Evolutionary conservation across 92 coral and sea anemone genomes (phyloP).

Genomic region (Phenganax stokvisi): DNA sequence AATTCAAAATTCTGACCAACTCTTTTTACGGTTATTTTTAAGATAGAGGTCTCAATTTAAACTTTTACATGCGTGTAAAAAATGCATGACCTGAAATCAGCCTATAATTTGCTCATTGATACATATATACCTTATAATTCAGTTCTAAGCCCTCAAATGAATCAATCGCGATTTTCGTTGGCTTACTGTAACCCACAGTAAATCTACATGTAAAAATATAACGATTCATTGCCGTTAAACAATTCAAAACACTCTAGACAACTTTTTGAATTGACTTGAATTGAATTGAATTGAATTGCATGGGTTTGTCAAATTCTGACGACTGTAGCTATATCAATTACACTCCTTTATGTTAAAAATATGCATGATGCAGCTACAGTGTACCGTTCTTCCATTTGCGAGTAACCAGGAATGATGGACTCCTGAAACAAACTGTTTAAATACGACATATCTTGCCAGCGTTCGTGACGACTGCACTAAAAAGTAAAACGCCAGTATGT

Average conservation of each 20-base stretch:
- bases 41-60: too few species aligned
- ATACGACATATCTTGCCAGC: conserved; percentile 92
- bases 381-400: conserved; percentile 71
- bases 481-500: background rate
- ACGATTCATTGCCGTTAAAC: too few species aligned
- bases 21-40: too few species aligned
- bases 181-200: conserved; percentile 64
- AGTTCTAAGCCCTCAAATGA: conserved; percentile 65
- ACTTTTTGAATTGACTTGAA: too few species aligned
- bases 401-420: conserved; percentile 69
- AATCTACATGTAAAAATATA: conserved; percentile 39
- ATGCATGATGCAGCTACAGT: background rate
- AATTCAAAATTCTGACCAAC: too few species aligned
- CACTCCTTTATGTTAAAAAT: background rate
- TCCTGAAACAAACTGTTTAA: conserved; percentile 82
- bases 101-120: too few species aligned
- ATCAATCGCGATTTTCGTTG: conserved; percentile 42
- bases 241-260: too few species aligned
- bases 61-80: background rate
- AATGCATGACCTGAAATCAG: background rate
- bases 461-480: conserved; percentile 65
- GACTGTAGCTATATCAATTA: too few species aligned
- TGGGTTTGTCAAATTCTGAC: too few species aligned
- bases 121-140: conserved; percentile 63
- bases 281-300: too few species aligned